Base-by-base conservation (phyloP, 2,113 vertebrate genomes). In the Dinomys branickii region DNA sequence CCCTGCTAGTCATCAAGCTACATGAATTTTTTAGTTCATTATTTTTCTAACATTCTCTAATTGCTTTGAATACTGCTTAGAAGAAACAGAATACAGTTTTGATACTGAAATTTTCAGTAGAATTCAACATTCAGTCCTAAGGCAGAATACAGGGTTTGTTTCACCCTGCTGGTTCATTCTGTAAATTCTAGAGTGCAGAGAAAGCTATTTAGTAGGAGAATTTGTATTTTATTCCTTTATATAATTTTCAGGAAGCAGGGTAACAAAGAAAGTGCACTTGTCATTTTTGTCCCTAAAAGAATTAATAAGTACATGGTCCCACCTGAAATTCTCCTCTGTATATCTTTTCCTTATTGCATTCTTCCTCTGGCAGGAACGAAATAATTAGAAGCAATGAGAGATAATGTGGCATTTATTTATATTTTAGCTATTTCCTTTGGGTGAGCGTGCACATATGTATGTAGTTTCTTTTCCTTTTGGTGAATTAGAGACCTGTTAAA, bases 351-450 rank as follows among this genome's bases (percentile, higher is more conserved):
- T 93, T 61, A 65, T 67, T 94, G 20, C 56, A 26, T 71, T 91
- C 83, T 56, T 85, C 52, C 35, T 73, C 78, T 54, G 44, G 16
- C 82, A 93, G 86, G 91, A 93, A 89, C 71, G 88, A 56, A 83
- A 86, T 88, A 80, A 97, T 95, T 82, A 67, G 17, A 50, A 59
- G 22, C 63, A 38, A 9, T 52, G 26, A 90, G 90, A 73, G 35
- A 69, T 69, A 85, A 73, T 33, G 24, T 16, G 20, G 47, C 58
- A 44, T 12, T 65, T 94, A 22, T 44, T 91, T 87, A 24, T 14
- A 58, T 59, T 47, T 20, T 50, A 75, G 83, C 77, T 16, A 0
- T 89, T 94, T 92, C 33, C 41, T 67, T 69, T 38, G 13, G 12
- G 19, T 3, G 11, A 80, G 44, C 10, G 19, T 41, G 2, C 28